A percentile compares a stretch with the other conserved stretches of the same genome.
Conservation (phyloP, 2,113 vertebrate genomes). For the Paramisgurnus dabryanus region DNA sequence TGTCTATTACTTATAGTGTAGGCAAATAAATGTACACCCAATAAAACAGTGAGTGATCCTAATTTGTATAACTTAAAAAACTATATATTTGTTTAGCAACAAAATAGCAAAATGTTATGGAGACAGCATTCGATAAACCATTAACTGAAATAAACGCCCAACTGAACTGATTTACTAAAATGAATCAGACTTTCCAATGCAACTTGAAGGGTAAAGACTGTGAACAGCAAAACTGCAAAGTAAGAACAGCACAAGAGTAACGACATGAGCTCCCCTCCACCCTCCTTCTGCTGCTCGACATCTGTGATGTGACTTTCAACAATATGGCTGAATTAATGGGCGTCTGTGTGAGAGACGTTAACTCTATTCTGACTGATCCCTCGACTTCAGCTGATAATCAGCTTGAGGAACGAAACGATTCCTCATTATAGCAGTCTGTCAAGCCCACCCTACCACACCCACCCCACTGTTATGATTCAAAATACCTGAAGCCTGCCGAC, state of each 20-base stretch:
- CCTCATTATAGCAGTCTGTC: constrained; percentile 46
- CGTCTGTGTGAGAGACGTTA: constrained; percentile 35
- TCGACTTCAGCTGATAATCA: constrained; percentile 30
- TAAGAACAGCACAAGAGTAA: background rate
- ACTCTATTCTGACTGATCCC: constrained; percentile 40
- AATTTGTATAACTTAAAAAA: no score
- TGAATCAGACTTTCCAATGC: background rate
- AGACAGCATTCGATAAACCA: background rate
- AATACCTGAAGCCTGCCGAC: constrained; percentile 32
- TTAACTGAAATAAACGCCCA: background rate
- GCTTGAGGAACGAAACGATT: constrained; percentile 26
- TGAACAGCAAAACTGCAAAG: constrained; percentile 34
- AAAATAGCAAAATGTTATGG: background rate
- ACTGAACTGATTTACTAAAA: background rate
- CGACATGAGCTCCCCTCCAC: background rate
- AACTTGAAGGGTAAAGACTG: constrained; percentile 43
- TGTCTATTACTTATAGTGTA: no score
- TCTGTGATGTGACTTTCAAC: constrained; percentile 46
- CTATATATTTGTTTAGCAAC: no score
- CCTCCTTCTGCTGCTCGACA: constrained; percentile 33
- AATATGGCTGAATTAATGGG: constrained; percentile 53
- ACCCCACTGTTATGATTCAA: constrained; percentile 7
- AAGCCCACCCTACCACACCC: constrained; percentile 17
- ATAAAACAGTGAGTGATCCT: no score
- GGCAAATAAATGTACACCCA: no score